Evolutionary conservation across 1,140 invertebrate species (phyloP).

Genomic region (Amphibalanus amphitrite): DNA sequence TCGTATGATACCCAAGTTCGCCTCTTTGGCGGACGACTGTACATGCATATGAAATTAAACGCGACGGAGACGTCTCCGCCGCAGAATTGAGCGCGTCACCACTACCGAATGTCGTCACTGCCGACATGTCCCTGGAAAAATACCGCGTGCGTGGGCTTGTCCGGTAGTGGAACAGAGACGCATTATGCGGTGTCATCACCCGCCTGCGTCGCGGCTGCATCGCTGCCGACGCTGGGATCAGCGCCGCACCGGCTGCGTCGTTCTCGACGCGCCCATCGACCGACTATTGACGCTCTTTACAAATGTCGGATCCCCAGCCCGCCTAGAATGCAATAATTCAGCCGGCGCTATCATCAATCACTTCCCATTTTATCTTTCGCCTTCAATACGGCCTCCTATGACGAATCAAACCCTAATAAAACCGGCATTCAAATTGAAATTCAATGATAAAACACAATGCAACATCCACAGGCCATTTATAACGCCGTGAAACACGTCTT

Average conservation of each 20-base stretch:
- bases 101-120: too few relatives aligned
- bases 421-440: conserved; percentile 1
- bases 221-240: background rate
- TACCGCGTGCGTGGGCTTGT: too few relatives aligned
- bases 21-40: too few relatives aligned
- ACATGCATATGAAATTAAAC: too few relatives aligned
- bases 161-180: too few relatives aligned
- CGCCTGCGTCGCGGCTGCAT: background rate
- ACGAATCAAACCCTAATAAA: conserved; percentile 2
- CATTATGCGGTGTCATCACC: too few relatives aligned
- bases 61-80: too few relatives aligned
- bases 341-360: background rate
- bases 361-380: background rate
- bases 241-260: background rate
- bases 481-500: background rate
- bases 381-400: background rate
- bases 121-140: too few relatives aligned
- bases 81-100: too few relatives aligned
- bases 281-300: background rate
- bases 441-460: background rate
- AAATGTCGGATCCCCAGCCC: background rate
- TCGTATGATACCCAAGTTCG: too few relatives aligned
- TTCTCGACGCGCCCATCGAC: background rate
- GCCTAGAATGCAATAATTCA: background rate
- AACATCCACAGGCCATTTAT: background rate